These are phyloP conservation scores for Drosophila ohnishii DNA, from an alignment of 1,140 invertebrate genomes.

Conservation along the genomic window DNA sequence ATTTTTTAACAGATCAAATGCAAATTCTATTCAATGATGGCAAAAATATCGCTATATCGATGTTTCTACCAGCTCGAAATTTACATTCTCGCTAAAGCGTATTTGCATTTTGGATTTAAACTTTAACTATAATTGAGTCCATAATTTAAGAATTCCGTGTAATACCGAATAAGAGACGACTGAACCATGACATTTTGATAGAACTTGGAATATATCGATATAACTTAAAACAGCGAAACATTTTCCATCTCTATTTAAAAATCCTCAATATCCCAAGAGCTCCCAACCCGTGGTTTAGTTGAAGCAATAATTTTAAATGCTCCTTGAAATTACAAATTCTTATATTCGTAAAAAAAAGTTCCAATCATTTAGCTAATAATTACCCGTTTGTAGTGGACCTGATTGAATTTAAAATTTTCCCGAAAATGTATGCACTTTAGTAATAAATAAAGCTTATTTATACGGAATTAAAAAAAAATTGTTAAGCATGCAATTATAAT, in stretches of 20 bases:
- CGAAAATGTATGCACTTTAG: neutral
- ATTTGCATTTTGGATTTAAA: neutral
- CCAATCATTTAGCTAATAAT: neutral
- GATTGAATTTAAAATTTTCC: neutral
- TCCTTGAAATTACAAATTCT: neutral
- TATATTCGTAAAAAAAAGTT: neutral
- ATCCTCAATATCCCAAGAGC: neutral
- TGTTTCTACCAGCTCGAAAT: slow-evolving; percentile 10
- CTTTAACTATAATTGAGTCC: neutral
- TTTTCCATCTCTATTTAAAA: neutral
- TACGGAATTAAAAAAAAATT: neutral
- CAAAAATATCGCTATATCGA: slow-evolving; percentile 1
- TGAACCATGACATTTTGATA: slow-evolving; percentile 5
- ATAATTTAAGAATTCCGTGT: neutral
- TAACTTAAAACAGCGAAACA: neutral
- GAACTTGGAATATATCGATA: neutral
- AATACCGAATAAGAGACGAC: slow-evolving; percentile 1
- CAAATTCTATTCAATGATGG: neutral
- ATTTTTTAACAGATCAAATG: no score
- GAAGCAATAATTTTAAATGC: neutral
- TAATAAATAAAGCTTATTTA: neutral
- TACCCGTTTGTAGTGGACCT: neutral
- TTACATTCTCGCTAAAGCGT: neutral
- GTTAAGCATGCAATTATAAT: slow-evolving; percentile 5
- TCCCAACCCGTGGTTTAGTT: neutral